Evolutionary conservation across 2,888 invertebrate genomes (phyloP).

Genomic region (Ectemnius continuus): DNA sequence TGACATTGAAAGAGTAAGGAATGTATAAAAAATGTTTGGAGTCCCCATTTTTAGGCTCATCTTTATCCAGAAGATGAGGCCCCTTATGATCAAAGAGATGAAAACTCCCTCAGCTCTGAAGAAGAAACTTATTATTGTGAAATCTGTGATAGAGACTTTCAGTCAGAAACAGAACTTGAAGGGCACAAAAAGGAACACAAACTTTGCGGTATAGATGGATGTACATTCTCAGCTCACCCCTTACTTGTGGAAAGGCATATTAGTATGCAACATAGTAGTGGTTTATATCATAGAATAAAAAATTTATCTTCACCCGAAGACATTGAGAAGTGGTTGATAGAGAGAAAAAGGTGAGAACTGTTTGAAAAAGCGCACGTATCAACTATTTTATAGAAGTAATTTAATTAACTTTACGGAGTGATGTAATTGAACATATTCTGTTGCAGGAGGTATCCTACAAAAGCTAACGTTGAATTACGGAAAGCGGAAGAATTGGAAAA

Average conservation of each 20-base stretch:
- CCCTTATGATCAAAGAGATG: constrained; percentile 63
- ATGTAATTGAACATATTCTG: no score
- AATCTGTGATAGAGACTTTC: constrained; percentile 89
- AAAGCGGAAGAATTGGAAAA: constrained; percentile 83
- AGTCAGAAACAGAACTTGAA: constrained; percentile 80
- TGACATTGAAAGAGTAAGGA: constrained; percentile 11
- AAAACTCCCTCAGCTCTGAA: constrained; percentile 60
- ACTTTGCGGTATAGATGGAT: constrained; percentile 89
- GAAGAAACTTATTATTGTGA: constrained; percentile 82
- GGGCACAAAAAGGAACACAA: constrained; percentile 87
- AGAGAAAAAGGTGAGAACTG: constrained; percentile 82
- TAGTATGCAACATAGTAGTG: constrained; percentile 90
- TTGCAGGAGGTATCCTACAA: constrained; percentile 85
- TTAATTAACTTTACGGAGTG: no score
- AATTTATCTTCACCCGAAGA: constrained; percentile 89
- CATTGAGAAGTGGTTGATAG: constrained; percentile 90
- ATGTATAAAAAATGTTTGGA: constrained; percentile 55
- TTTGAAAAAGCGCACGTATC: constrained; percentile 5
- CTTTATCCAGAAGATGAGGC: constrained; percentile 63
- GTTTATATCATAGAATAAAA: constrained; percentile 88
- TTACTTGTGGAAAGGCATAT: constrained; percentile 90
- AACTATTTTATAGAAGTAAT: no score
- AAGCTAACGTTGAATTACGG: constrained; percentile 83
- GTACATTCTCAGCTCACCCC: constrained; percentile 88
- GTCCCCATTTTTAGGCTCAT: constrained; percentile 69